Base-by-base conservation (phyloP, 2,888 invertebrate genomes). In the Stomorhina lunata region DNA sequence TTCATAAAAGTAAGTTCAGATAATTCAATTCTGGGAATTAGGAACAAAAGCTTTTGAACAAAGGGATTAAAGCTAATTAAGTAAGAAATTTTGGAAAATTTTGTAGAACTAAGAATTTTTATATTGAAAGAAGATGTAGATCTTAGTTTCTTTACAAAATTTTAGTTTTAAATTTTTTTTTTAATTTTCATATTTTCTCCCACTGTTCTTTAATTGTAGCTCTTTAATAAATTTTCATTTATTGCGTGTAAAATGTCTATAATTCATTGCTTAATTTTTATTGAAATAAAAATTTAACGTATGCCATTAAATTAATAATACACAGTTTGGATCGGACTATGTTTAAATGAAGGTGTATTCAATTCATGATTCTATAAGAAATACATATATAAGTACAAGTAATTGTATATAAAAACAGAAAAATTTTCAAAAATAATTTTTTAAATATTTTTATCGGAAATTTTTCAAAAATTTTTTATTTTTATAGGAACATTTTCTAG, bases 221-320 rank as follows among this genome's bases (percentile, higher is more conserved):
- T 45, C 17, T 61, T 71, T 40, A 61, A 79, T 72, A 76, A 71
- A 66, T 68, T 75, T 72, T 66, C 66, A 37, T 76, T 76, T 76
- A 71, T 83, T 55, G 82, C 82, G 72, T 81, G 81, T 59, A 68
- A 81, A 73, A 37, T 53, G 55, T 32, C 53, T 77, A 77, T 81
- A 81, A 81, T 50, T 81, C 81, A 73, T 63, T 48, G 48, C 17
- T 77, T 81, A 71, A 61, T 53, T 71, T n/a, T 32, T 15, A 50
- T 32, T 12, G 27, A 53, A 66, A 76, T 45, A 66, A 57, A 71
- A 65, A 76, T 53, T n/a, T 53, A 59, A 27, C 43, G 25, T 76
- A 50, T 61, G 75, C 48, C 71, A 12, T 72, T 72, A 81, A 65
- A 57, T 68, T 45, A 55, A 29, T 9, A 29, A 40, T 48, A n/a